These are phyloP conservation scores for Cavia porcellus DNA, from an alignment of 2,113 vertebrate species.

Conservation along the genomic window DNA sequence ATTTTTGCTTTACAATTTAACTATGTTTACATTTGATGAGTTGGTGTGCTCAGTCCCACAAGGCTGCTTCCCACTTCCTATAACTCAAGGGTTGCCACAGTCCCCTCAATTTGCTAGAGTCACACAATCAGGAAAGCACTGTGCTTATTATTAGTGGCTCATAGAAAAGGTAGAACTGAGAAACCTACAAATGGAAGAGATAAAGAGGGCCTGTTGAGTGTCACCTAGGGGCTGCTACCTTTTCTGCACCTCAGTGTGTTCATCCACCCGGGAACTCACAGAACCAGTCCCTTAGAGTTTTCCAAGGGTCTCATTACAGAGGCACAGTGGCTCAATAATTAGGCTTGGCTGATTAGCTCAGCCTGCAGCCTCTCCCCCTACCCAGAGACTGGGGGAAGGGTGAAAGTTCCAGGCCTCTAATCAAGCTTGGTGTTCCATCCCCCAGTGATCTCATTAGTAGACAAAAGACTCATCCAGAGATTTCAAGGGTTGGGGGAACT, in stretches of 20 bases:
- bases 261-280: too few relatives aligned
- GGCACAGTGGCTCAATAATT: neutral
- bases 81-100: neutral
- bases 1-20: conserved; percentile 2
- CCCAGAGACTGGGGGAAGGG: neutral
- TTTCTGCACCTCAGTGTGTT: neutral
- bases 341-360: neutral
- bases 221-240: fast-evolving
- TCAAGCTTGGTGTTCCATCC: neutral
- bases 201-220: fast-evolving
- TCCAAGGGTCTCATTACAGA: neutral
- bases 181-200: neutral
- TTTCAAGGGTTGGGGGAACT: neutral
- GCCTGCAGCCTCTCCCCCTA: neutral
- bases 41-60: neutral
- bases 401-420: neutral
- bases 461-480: neutral
- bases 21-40: conserved; percentile 33
- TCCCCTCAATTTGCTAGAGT: neutral
- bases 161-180: neutral
- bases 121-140: neutral
- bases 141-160: neutral
- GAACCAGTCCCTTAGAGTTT: neutral
- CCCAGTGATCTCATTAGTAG: neutral
- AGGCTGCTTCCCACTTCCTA: too few relatives aligned